Evolutionary conservation across 2,797 vertebrate species (phyloP), one percentile per base, ranked within the genome.

Genomic region (Nyctibius grandis): DNA sequence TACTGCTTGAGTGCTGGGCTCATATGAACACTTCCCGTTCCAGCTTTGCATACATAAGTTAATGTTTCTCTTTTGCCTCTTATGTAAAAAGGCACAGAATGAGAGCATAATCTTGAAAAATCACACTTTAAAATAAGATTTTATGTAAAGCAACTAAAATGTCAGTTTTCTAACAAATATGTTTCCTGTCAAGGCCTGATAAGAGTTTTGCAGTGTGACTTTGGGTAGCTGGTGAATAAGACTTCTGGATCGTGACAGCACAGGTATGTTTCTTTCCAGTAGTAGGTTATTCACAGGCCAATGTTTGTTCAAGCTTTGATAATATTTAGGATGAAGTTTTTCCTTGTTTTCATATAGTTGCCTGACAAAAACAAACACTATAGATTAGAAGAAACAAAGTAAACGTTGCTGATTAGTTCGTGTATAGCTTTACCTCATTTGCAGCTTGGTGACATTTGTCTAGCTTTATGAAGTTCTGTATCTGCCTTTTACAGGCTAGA

Each of bases 11-110:
- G 5, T 15, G 10, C 53, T 18, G 23, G 7, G 12, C 17, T 69
- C 3, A 0, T 16, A 3, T 0, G 0, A 47, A 25, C 6, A 0
- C 7, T 18, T 69, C 9, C 2, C 10, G 6, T 23, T 40, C 16
- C 8, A 36, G 8, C 19, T 76, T 44, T 45, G 26, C 7, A 6
- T n/a, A 2, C 3, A 0, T 7, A 38, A 21, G 17, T 45, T 36
- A 10, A 19, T 5, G 12, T 23, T 79, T 83, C 31, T 3, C 13
- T 42, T 48, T 48, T 40, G 6, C 34, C 15, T 5, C 57, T 60
- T 44, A 3, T 0, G 1, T 21, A 20, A 54, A 60, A 57, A 34
- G 8, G 4, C 36, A 26, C 6, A n/a, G 22, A 56, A 31, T 29
- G 23, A 76, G 28, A 63, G 21, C 19, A 1, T 29, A 13, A 33